phyloP scores from a whole-genome alignment of 2,888 invertebrate species.

The Drosophila planitibia region DNA sequence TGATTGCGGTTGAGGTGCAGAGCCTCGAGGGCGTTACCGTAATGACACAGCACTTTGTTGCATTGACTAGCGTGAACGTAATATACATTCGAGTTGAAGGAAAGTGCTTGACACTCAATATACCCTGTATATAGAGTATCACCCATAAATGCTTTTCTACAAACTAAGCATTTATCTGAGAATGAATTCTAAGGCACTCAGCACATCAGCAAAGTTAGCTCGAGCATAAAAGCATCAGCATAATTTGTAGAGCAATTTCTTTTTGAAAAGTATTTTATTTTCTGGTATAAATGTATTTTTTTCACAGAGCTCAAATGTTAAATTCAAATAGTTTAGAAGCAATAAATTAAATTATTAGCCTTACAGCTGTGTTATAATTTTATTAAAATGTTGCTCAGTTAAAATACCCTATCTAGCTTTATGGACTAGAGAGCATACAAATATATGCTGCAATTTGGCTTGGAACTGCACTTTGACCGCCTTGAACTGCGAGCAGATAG shows the following conservation, averaged over 20 bases:
- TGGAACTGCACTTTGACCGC: conserved; percentile 16
- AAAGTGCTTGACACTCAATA: conserved; percentile 17
- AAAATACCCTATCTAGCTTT: background rate
- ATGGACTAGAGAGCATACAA: conserved; percentile 2
- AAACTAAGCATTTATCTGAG: background rate
- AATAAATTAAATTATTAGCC: background rate
- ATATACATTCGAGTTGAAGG: conserved; percentile 2
- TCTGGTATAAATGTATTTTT: background rate
- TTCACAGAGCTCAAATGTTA: background rate
- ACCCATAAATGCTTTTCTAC: background rate
- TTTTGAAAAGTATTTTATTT: background rate
- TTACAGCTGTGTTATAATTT: no score
- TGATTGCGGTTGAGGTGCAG: conserved; percentile 11
- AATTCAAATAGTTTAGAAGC: background rate
- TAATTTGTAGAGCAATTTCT: background rate
- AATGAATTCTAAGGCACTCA: background rate
- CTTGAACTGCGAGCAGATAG: background rate
- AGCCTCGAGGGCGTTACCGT: conserved; percentile 52
- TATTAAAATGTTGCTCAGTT: background rate
- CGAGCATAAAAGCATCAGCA: background rate
- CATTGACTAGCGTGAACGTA: conserved; percentile 32
- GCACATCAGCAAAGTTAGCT: background rate
- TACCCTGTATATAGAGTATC: conserved; percentile 19
- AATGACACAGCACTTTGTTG: conserved; percentile 73
- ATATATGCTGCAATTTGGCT: conserved; percentile 2